Base-by-base conservation (phyloP, 2,888 invertebrate species). In the Tethea ocularis region DNA sequence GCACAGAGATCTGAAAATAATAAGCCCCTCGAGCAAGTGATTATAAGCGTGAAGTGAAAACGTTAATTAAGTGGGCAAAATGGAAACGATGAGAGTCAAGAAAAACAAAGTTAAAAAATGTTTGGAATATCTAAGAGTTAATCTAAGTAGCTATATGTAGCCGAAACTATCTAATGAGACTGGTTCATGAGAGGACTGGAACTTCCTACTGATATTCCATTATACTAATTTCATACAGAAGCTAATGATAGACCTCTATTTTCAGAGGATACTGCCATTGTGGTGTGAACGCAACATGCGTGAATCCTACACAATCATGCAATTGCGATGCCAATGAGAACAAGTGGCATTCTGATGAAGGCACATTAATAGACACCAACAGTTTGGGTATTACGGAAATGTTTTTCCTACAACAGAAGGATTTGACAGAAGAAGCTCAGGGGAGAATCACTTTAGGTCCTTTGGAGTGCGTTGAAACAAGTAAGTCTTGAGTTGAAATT, bases 401-500 rank as follows among this genome's bases (percentile, higher is more conserved):
- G 96, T 96, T 97, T 69, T 98, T 98, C 81, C 89, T 98, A 56
- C 98, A 98, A 78, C 97, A 97, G 78, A 95, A 96, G 71, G 96
- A 97, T 81, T 88, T 97, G 66, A 96, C 96, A 57, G 95, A 96
- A 68, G 97, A 97, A 80, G 97, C 97, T 1, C 96, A 96, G 71
- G 98, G 97, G 1, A 94, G 97, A 71, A 97, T 99, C 55, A 98
- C 98, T 0, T 89, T 98, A 57, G 98, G 98, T 3, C 97, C 98
- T 1, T 90, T 99, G 70, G 97, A 98, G 87, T 99, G 98, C 89
- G 98, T 98, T 58, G 98, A 98, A 94, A 98, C 98, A 61, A 98
- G 98, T 98, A 91, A 94, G 96, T 54, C 1, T 52, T 29, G 13
- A 13, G 10, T 10, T 0, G 7, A 8, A 24, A 26, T 22, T 17